phyloP scores from a whole-genome alignment of 1,140 invertebrate species.

The Lepidurus apus region DNA sequence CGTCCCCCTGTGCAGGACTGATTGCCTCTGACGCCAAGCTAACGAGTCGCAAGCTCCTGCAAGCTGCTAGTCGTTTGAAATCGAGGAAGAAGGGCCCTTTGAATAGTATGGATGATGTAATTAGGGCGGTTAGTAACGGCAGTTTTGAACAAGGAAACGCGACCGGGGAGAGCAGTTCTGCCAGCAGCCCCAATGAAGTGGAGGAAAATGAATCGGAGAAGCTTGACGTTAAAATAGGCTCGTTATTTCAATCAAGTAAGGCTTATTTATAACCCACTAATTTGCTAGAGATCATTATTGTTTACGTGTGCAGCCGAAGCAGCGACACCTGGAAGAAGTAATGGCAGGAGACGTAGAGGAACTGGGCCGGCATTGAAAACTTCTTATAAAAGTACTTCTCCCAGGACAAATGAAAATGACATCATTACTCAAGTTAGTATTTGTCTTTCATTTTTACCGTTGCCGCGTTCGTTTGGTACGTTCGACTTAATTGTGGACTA shows the following conservation, averaged over 20 bases:
- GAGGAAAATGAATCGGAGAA: not conserved
- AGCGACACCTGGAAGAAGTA: not conserved
- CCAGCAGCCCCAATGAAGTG: not conserved
- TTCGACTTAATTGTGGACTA: too few species aligned
- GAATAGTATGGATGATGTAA: not conserved
- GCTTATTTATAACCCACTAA: too few species aligned
- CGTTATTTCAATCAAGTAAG: too few species aligned
- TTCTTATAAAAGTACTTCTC: not conserved
- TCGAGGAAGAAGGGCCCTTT: not conserved
- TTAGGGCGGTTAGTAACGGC: not conserved
- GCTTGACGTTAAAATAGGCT: not conserved
- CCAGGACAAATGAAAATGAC: not conserved
- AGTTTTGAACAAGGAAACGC: not conserved
- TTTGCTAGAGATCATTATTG: not conserved
- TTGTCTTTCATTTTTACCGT: not conserved
- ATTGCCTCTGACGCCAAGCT: conserved; percentile 1
- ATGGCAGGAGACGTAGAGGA: not conserved
- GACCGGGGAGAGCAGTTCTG: not conserved
- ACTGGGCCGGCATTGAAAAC: not conserved
- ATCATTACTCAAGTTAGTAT: not conserved
- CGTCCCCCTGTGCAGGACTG: not conserved
- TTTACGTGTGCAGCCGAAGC: not conserved
- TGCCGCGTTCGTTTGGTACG: too few species aligned
- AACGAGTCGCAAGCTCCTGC: conserved; percentile 9
- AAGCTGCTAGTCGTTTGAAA: not conserved